A percentile compares a stretch with the other conserved stretches of the same genome.
phyloP scores from a whole-genome alignment of 2,797 vertebrate species.

The Morelia viridis region DNA sequence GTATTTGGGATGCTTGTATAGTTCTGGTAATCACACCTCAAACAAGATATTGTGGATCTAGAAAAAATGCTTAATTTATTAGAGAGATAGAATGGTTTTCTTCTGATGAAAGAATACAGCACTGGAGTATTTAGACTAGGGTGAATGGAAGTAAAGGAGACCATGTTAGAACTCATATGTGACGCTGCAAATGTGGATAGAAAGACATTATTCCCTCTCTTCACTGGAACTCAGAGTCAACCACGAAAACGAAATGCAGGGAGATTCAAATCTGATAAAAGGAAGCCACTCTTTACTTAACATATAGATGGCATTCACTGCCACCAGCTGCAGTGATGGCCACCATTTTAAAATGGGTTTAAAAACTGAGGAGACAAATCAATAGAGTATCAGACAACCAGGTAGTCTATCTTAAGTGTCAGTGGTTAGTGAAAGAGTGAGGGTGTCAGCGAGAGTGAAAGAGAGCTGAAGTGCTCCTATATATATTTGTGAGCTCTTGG shows the following conservation, averaged over 20 bases:
- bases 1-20: neutral
- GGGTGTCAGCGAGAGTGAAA: neutral
- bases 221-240: neutral
- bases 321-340: neutral
- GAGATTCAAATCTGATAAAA: neutral
- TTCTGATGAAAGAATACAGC: neutral
- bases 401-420: neutral
- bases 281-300: neutral
- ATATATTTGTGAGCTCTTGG: neutral
- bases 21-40: neutral
- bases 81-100: neutral
- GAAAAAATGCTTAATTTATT: neutral
- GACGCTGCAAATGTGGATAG: neutral
- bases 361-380: neutral
- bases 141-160: neutral
- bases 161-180: neutral
- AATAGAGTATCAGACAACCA: neutral
- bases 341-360: neutral
- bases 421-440: neutral
- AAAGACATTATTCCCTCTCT: neutral
- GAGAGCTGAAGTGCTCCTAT: neutral
- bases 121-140: neutral
- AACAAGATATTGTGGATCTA: neutral
- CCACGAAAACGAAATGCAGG: neutral
- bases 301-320: neutral